Conservation (phyloP, 2,797 vertebrate genomes). For the Vireo griseus region DNA sequence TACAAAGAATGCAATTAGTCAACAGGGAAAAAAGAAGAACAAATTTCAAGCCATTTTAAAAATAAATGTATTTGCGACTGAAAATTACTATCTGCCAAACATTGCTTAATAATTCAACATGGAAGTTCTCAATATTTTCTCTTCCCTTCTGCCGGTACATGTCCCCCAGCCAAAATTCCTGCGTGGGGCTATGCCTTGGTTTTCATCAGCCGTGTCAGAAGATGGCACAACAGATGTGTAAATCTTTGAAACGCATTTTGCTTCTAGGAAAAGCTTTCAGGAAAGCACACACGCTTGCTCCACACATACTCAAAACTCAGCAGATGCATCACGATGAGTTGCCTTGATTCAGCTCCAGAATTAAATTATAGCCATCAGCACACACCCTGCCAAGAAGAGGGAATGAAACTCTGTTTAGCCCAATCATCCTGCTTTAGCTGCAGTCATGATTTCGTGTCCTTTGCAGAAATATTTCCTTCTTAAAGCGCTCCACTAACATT, state of each 20-base stretch:
- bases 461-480: constrained; percentile 1
- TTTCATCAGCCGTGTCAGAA: neutral
- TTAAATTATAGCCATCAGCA: constrained; percentile 53
- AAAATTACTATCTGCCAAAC: neutral
- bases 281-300: neutral
- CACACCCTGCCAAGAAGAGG: constrained; percentile 13
- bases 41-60: neutral
- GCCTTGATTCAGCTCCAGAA: constrained; percentile 37
- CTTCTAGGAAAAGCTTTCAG: constrained; percentile 54
- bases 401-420: neutral
- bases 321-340: constrained; percentile 37
- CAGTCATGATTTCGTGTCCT: neutral
- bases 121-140: neutral
- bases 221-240: neutral
- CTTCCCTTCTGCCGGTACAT: neutral
- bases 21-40: neutral
- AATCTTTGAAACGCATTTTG: constrained; percentile 22
- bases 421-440: neutral
- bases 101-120: neutral
- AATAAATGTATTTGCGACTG: neutral
- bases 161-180: neutral
- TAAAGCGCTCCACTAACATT: neutral
- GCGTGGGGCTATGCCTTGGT: neutral
- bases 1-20: neutral
- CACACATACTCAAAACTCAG: constrained; percentile 27